Conservation (phyloP, 2,113 vertebrate genomes). For the Dicrurus megarhynchus region DNA sequence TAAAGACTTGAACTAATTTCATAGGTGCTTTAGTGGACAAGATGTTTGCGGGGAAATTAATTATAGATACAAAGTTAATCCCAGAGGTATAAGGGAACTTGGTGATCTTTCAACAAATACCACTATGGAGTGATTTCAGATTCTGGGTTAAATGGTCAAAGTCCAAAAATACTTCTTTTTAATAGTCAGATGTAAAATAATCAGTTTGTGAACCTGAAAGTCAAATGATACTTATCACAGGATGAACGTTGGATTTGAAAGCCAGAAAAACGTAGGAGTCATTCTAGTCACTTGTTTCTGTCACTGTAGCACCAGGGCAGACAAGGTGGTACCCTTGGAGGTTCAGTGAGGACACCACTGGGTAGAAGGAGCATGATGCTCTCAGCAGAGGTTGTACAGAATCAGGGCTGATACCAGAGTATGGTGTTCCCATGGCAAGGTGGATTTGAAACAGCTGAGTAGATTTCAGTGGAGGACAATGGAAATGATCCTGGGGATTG, state of each 20-base stretch:
- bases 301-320: not conserved
- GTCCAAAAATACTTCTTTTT: not conserved
- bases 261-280: not conserved
- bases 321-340: not conserved
- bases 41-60: not conserved
- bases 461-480: not conserved
- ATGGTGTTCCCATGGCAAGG: not conserved
- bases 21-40: not conserved
- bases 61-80: not conserved
- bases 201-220: not conserved
- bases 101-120: not conserved
- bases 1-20: not conserved
- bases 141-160: not conserved
- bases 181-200: not conserved
- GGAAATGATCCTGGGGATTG: not conserved
- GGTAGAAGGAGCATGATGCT: not conserved
- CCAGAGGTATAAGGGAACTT: not conserved
- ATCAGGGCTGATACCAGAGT: not conserved
- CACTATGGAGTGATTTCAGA: not conserved
- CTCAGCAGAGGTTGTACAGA: not conserved
- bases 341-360: not conserved
- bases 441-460: not conserved
- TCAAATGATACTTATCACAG: not conserved
- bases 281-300: not conserved
- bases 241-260: not conserved